Base-by-base conservation (phyloP, 2,113 vertebrate genomes). In the Neotoma lepida region DNA sequence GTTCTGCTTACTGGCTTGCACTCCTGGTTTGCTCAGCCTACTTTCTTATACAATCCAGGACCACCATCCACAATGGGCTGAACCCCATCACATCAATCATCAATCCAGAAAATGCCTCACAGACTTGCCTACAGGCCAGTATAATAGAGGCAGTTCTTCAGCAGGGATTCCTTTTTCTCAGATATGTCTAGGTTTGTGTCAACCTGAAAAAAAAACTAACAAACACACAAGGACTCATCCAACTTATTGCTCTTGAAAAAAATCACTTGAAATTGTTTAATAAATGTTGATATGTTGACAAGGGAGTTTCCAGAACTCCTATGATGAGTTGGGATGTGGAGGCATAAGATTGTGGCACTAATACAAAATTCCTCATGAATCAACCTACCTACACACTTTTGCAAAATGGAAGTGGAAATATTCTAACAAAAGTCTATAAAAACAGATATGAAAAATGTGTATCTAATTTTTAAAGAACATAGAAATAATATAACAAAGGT, bases 401-500 rank as follows among this genome's bases (percentile, higher is more conserved):
- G 18, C 56, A 39, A 89, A 39, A 35, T 90, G 1, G 44, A 95
- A 94, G 87, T 87, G 9, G 46, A 91, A 92, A 61, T 68, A 14
- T 64, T 44, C 2, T 70, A 81, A 77, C 9, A 85, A 39, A 88
- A 2, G 2, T 86, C 12, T 49, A 10, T 56, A 82, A 64, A 1
- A 74, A 71, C 2, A 68, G 0, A 35, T 10, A 44, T 26, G 10
- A 56, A 22, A 95, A 61, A 86, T 39, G 33, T 39, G 9, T 18
- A 51, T 68, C 61, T 66, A 61, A 80, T 49, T 51, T 68, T 61
- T 58, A 85, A 93, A 90, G 24, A 22, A 4, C 3, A 93, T 90
- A 96, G 41, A 94, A 97, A 94, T 6, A 80, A 87, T 77, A 33
- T 61, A 92, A 63, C 4, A 76, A 90, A 46, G 85, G n/a, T 96